These are phyloP conservation scores for Ichneumoninae sp. DNA, from an alignment of 2,888 invertebrate species.

Conservation along the genomic window DNA sequence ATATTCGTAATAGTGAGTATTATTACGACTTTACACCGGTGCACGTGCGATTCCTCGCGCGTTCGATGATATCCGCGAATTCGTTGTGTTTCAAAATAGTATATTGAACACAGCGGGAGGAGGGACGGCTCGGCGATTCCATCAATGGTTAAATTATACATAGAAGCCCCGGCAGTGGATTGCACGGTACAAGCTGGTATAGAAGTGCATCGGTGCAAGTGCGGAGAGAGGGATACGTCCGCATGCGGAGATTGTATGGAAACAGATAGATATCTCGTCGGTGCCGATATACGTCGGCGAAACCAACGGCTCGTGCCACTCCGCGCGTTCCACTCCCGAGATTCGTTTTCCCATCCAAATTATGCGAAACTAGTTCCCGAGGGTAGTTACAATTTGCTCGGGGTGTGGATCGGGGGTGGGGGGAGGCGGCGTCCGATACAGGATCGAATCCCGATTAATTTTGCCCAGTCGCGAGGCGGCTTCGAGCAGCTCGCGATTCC, in stretches of 20 bases:
- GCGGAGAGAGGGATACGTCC: not conserved
- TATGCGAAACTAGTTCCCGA: constrained; percentile 81
- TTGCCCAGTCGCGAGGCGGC: constrained; percentile 65
- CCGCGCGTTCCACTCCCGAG: constrained; percentile 54
- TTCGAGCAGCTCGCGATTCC: constrained; percentile 34
- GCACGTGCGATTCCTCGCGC: constrained; percentile 37
- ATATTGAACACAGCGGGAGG: constrained; percentile 23
- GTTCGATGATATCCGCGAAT: constrained; percentile 31
- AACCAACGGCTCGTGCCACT: constrained; percentile 33
- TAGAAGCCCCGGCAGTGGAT: constrained; percentile 24
- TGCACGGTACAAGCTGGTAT: constrained; percentile 49
- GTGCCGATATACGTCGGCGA: constrained; percentile 32
- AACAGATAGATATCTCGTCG: constrained; percentile 46
- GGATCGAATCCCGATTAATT: constrained; percentile 82
- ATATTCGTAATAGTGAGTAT: constrained; percentile 9
- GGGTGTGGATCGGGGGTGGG: constrained; percentile 72
- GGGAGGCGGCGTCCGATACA: constrained; percentile 70
- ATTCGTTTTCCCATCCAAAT: constrained; percentile 80
- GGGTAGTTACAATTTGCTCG: constrained; percentile 81
- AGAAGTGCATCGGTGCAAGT: constrained; percentile 55
- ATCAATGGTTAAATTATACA: constrained; percentile 66
- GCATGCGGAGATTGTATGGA: constrained; percentile 29
- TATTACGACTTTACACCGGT: constrained; percentile 23
- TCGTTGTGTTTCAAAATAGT: constrained; percentile 43
- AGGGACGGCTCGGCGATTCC: constrained; percentile 44